Conservation (phyloP, 2,797 vertebrate genomes). For the Phalanger gymnotis region DNA sequence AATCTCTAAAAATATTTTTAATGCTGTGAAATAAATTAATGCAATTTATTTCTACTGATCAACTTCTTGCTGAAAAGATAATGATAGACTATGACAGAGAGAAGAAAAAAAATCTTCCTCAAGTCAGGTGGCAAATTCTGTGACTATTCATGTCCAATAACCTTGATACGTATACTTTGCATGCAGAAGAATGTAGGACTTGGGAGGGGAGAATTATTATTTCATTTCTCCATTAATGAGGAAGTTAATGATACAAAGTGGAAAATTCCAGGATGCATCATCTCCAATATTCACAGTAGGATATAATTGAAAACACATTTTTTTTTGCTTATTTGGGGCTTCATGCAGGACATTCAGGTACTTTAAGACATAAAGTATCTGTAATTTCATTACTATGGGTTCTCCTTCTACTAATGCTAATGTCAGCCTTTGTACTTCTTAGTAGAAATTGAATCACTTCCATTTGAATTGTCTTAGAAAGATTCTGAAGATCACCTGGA, state of each 20-base stretch:
- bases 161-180: constrained; percentile 67
- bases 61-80: constrained; percentile 31
- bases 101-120: constrained; percentile 33
- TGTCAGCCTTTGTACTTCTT: not conserved
- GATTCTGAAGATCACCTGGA: too few species aligned
- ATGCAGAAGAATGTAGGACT: constrained; percentile 71
- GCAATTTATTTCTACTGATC: constrained; percentile 50
- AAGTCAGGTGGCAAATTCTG: constrained; percentile 27
- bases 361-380: not conserved
- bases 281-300: constrained; percentile 64
- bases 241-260: constrained; percentile 74
- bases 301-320: constrained; percentile 74
- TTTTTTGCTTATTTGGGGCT: not conserved
- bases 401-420: not conserved
- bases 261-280: constrained; percentile 77
- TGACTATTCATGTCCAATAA: constrained; percentile 60
- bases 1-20: constrained; percentile 54
- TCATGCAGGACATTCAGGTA: not conserved
- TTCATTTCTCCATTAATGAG: constrained; percentile 75
- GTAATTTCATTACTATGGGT: not conserved
- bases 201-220: constrained; percentile 66
- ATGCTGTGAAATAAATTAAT: constrained; percentile 49
- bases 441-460: not conserved
- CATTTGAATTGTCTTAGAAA: too few species aligned
- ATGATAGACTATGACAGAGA: constrained; percentile 11